These are phyloP conservation scores for Cariama cristata DNA, from an alignment of 2,113 vertebrate species.

Conservation along the genomic window DNA sequence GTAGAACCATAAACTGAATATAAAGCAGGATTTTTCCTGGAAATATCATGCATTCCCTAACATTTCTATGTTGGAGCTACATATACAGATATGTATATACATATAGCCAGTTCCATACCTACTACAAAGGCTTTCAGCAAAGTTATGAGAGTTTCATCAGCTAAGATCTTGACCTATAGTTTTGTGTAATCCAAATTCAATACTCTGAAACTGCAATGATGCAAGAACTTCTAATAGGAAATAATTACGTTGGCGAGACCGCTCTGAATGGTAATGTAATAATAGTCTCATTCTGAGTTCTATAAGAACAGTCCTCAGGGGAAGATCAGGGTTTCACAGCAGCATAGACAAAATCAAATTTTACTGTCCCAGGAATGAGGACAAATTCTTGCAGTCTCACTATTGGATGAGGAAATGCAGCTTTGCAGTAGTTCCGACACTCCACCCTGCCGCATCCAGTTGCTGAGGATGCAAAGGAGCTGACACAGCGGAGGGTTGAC, in stretches of 20 bases:
- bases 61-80: neutral
- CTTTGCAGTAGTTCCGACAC: neutral
- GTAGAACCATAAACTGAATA: conserved; percentile 2
- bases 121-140: neutral
- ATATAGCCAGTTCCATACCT: neutral
- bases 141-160: neutral
- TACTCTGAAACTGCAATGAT: neutral
- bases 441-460: neutral
- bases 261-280: conserved; percentile 40
- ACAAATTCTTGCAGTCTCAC: neutral
- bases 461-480: neutral
- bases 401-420: neutral
- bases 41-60: neutral
- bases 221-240: conserved; percentile 4
- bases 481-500: rapidly evolving
- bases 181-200: conserved; percentile 13
- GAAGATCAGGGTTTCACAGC: conserved; percentile 24
- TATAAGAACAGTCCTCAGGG: conserved; percentile 17
- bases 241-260: neutral
- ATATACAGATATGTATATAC: neutral
- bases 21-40: neutral
- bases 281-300: conserved; percentile 1
- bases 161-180: neutral
- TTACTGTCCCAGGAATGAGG: conserved; percentile 4
- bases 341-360: conserved; percentile 27